These are phyloP conservation scores for Plodia interpunctella DNA, from an alignment of 1,140 invertebrate species.

Conservation along the genomic window DNA sequence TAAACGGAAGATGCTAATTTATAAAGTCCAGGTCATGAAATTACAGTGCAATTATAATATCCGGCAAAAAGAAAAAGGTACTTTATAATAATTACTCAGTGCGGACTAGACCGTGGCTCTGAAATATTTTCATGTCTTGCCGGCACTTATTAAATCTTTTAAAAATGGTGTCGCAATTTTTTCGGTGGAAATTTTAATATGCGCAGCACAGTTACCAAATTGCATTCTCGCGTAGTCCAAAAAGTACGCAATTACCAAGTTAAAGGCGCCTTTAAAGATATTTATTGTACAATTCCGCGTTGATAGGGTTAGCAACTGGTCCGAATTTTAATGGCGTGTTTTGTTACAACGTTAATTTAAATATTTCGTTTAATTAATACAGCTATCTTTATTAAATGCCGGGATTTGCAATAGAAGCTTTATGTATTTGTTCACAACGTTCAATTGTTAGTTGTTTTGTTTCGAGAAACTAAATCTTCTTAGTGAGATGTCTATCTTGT, in stretches of 20 bases:
- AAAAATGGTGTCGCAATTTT: slow-evolving; percentile 14
- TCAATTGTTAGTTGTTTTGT: background rate
- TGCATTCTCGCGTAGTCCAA: slow-evolving; percentile 45
- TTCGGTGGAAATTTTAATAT: slow-evolving; percentile 25
- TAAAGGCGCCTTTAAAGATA: slow-evolving; percentile 44
- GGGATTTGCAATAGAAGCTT: slow-evolving; percentile 20
- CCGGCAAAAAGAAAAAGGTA: slow-evolving; percentile 3
- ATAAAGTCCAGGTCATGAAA: slow-evolving; percentile 2
- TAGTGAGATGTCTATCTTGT: background rate
- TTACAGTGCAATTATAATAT: slow-evolving; percentile 7
- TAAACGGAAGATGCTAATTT: background rate
- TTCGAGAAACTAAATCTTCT: background rate
- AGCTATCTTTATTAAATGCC: slow-evolving; percentile 37
- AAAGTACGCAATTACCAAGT: slow-evolving; percentile 42
- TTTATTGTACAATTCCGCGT: slow-evolving; percentile 49
- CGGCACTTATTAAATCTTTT: slow-evolving; percentile 25
- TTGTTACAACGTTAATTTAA: slow-evolving; percentile 50
- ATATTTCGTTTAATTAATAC: slow-evolving; percentile 51
- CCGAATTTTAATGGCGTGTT: slow-evolving; percentile 48
- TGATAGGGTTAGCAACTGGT: slow-evolving; percentile 35
- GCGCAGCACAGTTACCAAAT: slow-evolving; percentile 33
- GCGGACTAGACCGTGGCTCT: slow-evolving; percentile 1
- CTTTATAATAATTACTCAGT: slow-evolving; percentile 2
- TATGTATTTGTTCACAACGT: background rate
- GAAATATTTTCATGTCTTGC: slow-evolving; percentile 19